These are phyloP conservation scores for Laterallus jamaicensis DNA, from an alignment of 2,113 vertebrate genomes.

Conservation along the genomic window DNA sequence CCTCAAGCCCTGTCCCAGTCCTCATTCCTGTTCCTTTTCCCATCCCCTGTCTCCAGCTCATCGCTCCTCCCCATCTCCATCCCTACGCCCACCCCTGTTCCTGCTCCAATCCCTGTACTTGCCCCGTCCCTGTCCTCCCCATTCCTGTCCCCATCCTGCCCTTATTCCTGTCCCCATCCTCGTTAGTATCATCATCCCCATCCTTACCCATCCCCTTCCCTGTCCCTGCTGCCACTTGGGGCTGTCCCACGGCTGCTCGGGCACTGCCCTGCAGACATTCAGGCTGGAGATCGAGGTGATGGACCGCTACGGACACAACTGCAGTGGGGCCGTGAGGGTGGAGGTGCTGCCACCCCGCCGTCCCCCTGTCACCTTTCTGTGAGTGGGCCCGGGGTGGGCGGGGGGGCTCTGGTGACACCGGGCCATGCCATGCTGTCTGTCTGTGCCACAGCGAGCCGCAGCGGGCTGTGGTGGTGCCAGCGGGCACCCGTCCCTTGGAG, in stretches of 20 bases:
- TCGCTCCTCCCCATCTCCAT: not conserved
- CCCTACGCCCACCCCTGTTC: not conserved
- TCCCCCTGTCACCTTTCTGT: slow-evolving; percentile 71
- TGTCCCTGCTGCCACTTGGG: fast-evolving
- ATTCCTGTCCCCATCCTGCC: not conserved
- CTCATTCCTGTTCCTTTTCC: not conserved
- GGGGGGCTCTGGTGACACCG: not conserved
- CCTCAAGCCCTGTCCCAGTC: not conserved
- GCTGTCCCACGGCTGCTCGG: not conserved
- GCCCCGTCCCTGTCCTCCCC: not conserved
- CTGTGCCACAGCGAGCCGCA: not conserved
- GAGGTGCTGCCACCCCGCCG: slow-evolving; percentile 58
- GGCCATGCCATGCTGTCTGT: fast-evolving
- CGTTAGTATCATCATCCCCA: no score
- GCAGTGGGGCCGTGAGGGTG: slow-evolving; percentile 60
- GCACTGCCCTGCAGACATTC: slow-evolving; percentile 39
- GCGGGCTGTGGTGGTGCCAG: not conserved
- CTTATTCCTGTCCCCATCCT: not conserved
- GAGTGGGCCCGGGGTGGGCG: not conserved
- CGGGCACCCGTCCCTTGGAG: slow-evolving; percentile 30
- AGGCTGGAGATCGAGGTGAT: slow-evolving; percentile 64
- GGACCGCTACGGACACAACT: slow-evolving; percentile 37
- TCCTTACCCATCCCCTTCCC: not conserved
- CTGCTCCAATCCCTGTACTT: not conserved
- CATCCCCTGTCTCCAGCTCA: not conserved